Evolutionary conservation across 2,888 invertebrate species (phyloP).

Genomic region (Chesias legatella): DNA sequence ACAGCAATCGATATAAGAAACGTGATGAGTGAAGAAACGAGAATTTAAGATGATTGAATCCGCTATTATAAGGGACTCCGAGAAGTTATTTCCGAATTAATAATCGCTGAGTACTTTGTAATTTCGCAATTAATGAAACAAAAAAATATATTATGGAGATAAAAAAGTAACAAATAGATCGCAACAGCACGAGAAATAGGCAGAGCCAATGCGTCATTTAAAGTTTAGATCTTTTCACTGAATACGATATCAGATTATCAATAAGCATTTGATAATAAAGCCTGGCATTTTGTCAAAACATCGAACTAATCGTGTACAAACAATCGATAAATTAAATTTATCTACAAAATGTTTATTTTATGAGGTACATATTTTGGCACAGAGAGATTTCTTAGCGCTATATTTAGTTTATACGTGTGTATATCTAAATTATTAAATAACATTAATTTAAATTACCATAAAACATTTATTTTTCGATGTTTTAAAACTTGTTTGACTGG

Average conservation of each 20-base stretch:
- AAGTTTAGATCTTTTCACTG: no score
- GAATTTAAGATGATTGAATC: no score
- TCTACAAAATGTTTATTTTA: constrained; percentile 78
- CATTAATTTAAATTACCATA: constrained; percentile 66
- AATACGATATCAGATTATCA: background rate
- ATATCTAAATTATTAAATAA: constrained; percentile 61
- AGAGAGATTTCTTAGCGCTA: constrained; percentile 83
- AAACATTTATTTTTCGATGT: constrained; percentile 77
- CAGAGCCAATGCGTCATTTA: no score
- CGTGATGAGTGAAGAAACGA: no score
- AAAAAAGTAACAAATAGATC: no score
- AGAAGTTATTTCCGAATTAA: no score
- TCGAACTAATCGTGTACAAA: constrained; percentile 62
- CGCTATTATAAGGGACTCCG: no score
- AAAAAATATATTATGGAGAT: no score
- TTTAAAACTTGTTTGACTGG: constrained; percentile 78
- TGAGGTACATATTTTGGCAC: constrained; percentile 92
- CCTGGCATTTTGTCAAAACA: constrained; percentile 32
- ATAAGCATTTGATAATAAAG: constrained; percentile 24
- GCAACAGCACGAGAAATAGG: no score
- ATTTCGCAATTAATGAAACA: no score
- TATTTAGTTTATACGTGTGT: constrained; percentile 68
- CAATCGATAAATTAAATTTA: constrained; percentile 65
- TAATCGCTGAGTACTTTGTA: no score
- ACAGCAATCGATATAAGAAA: no score